A percentile compares a stretch with the other conserved stretches of the same genome.
phyloP scores from a whole-genome alignment of 2,888 invertebrate species.

The Colletes collaris region DNA sequence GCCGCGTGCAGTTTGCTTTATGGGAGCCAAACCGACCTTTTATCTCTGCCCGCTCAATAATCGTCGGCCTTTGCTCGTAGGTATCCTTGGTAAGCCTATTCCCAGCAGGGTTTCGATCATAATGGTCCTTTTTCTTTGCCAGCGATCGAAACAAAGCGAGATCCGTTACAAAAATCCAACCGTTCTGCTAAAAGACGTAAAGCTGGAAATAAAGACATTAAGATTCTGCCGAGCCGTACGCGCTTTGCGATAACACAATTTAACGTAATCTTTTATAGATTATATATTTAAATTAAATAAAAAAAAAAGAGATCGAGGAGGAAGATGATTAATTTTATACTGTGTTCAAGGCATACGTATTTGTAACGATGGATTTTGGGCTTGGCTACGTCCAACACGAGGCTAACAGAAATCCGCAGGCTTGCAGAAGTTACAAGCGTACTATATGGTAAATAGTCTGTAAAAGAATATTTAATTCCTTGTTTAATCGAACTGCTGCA shows the following conservation, averaged over 20 bases:
- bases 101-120: conserved; percentile 42
- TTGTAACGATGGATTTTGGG: no score
- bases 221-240: not conserved
- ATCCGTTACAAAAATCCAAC: conserved; percentile 29
- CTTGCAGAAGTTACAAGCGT: no score
- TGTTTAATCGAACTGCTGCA: not conserved
- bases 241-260: no score
- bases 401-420: no score
- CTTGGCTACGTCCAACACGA: no score
- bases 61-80: conserved; percentile 57
- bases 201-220: conserved; percentile 32
- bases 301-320: no score
- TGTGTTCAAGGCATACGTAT: no score
- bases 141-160: conserved; percentile 59
- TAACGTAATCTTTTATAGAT: no score
- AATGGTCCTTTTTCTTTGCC: conserved; percentile 36
- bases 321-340: not conserved
- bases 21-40: conserved; percentile 73
- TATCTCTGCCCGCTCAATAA: conserved; percentile 75
- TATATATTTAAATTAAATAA: no score
- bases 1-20: conserved; percentile 77
- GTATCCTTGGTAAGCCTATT: conserved; percentile 42
- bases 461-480: not conserved
- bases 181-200: conserved; percentile 31
- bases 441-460: no score